Evolutionary conservation across 2,113 vertebrate species (phyloP), one percentile per base, ranked within the genome.

Genomic region (Pelobates fuscus): DNA sequence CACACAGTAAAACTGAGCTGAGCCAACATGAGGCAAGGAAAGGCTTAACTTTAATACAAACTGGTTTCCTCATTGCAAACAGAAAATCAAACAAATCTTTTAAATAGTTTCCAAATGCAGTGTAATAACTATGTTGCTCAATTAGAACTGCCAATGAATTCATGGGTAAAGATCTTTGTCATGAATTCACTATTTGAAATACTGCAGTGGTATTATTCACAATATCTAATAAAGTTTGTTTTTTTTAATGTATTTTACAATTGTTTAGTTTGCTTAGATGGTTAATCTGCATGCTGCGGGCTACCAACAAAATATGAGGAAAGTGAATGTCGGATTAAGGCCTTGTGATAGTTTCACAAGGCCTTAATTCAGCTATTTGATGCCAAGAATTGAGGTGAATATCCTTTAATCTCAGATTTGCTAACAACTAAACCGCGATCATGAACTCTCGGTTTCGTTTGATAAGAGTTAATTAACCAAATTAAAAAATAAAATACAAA

Each of bases 1-100:
- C 71, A 73, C 71, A 73, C 44, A 73, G 49, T 41, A 62, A 73
- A 63, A 63, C 67, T 43, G 37, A 70, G 43, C 58, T 65, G 44
- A 65, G 71, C 46, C 71, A 73, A 64, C 71, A 73, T 32, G 30
- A 43, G 46, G 71, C 61, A 73, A 30, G 55, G 27, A 69, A 64
- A 37, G 60, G 70, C 44, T 63, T 54, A 73, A 54, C 57, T 29
- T 63, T 73, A 55, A 55, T 57, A 73, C 27, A 73, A 73, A 54
- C 61, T 17, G 46, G 61, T 73, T 65, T 65, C 62, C 71, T 73
- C 20, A 43, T 57, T 52, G 37, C 62, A 24, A 41, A 52, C 30
- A 73, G 46, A 64, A 65, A 73, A 29, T 73, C 49, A 73, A 65
- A 55, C 43, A 55, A 64, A 65, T 57, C 44, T 73, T 64, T 64